Conservation (phyloP, 2,888 invertebrate genomes). For the Conomelus anceps region DNA sequence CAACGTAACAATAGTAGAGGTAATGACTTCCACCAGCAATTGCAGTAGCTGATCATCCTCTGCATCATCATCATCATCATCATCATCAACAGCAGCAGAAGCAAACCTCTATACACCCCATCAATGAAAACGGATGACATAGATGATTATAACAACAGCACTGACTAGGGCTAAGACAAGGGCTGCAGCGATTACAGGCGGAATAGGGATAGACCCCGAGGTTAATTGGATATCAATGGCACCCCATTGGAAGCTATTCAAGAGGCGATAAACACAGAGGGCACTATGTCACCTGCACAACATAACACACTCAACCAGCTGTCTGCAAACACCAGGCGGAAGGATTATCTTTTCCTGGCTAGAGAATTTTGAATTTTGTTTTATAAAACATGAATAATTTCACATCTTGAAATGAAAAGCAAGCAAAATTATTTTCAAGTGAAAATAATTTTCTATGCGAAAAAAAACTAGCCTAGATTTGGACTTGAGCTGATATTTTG, state of each 20-base stretch:
- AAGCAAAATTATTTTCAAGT: no score
- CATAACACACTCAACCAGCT: not conserved
- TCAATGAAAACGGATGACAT: not conserved
- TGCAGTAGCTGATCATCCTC: no score
- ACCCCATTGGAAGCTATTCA: not conserved
- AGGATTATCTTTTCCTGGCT: no score
- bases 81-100: no score
- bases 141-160: not conserved
- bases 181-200: not conserved
- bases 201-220: not conserved
- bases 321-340: not conserved
- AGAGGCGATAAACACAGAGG: not conserved
- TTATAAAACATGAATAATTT: no score
- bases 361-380: not conserved
- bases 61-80: not conserved
- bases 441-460: no score
- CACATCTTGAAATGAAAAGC: no score
- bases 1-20: not conserved
- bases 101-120: not conserved
- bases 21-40: not conserved
- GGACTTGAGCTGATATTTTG: no score
- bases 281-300: not conserved
- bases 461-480: no score
- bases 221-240: not conserved
- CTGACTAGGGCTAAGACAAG: not conserved